Evolutionary conservation across 2,113 vertebrate species (phyloP).

Genomic region (Lynx canadensis): DNA sequence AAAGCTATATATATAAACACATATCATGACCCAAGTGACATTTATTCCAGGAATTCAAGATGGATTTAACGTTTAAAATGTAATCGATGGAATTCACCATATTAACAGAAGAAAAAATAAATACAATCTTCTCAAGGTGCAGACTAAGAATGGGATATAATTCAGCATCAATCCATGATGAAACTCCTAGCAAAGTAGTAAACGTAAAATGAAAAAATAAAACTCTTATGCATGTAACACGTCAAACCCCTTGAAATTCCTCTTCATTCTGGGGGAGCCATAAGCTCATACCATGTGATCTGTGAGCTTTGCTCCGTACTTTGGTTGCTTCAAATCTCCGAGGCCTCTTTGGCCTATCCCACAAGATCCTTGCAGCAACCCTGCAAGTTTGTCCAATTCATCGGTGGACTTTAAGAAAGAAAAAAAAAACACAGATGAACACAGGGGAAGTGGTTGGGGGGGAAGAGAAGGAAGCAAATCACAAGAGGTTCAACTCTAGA

Average conservation of each 20-base stretch:
- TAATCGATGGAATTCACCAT: neutral
- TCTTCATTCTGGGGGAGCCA: neutral
- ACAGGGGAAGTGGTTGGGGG: neutral
- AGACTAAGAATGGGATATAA: neutral
- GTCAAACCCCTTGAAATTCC: neutral
- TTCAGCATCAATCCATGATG: neutral
- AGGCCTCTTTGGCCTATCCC: neutral
- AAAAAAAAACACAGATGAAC: neutral
- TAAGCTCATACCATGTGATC: neutral
- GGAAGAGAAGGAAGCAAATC: neutral
- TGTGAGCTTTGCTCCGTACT: neutral
- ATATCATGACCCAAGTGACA: neutral
- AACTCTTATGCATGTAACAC: neutral
- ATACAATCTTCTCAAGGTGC: neutral
- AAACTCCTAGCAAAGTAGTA: neutral
- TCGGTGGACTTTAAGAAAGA: neutral
- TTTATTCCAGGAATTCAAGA: neutral
- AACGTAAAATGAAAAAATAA: neutral
- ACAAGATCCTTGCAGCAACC: neutral
- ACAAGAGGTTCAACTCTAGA: neutral
- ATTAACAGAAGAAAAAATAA: conserved; percentile 11
- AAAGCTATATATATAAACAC: neutral
- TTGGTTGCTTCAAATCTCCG: neutral
- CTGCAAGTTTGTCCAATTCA: neutral
- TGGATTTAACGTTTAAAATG: conserved; percentile 31